Conservation (phyloP, 2,797 vertebrate genomes). For the Harpagifer antarcticus region DNA sequence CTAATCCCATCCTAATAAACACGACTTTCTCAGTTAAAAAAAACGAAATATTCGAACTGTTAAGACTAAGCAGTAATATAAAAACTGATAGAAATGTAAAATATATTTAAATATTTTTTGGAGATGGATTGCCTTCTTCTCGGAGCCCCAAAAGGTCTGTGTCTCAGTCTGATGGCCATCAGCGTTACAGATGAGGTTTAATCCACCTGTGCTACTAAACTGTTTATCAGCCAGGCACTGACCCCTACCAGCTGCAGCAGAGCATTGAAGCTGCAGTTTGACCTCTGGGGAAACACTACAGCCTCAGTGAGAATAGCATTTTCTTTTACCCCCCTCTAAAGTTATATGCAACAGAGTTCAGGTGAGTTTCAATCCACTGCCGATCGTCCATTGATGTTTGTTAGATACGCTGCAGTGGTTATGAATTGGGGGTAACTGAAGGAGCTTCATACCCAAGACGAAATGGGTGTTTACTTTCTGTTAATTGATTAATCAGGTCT, state of each 20-base stretch:
- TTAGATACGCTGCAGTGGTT: neutral
- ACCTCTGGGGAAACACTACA: neutral
- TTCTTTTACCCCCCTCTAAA: neutral
- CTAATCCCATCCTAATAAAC: neutral
- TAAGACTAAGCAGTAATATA: too few relatives aligned
- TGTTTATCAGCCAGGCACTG: constrained; percentile 6
- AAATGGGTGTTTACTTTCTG: too few relatives aligned
- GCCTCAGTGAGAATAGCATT: neutral
- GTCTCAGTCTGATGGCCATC: neutral
- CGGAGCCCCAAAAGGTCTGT: too few relatives aligned
- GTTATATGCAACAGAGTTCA: neutral
- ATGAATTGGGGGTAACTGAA: too few relatives aligned
- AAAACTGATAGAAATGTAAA: too few relatives aligned
- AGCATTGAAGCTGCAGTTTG: neutral
- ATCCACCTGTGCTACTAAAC: constrained; percentile 8
- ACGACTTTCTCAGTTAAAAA: neutral
- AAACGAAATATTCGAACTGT: too few relatives aligned
- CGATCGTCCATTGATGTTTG: neutral
- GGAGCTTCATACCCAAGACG: neutral
- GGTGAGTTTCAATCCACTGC: too few relatives aligned
- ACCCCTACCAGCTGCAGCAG: neutral
- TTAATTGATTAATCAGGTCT: too few relatives aligned
- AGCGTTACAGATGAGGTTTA: neutral
- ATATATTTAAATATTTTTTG: too few relatives aligned
- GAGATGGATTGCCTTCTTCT: too few relatives aligned